phyloP scores from a whole-genome alignment of 2,888 invertebrate species.

The Rhaphigaster nebulosa region DNA sequence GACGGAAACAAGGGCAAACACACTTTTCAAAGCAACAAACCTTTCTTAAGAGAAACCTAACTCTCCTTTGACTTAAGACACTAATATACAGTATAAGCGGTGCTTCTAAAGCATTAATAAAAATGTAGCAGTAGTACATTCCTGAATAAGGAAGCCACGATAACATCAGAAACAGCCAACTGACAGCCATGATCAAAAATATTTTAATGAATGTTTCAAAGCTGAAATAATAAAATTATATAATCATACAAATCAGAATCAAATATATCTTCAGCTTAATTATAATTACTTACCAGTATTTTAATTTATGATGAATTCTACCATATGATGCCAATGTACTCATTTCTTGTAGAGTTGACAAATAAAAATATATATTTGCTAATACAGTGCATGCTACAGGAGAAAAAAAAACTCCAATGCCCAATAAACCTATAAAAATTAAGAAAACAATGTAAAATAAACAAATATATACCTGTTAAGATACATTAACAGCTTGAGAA shows the following conservation, averaged over 20 bases:
- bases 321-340: constrained; percentile 87
- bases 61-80: constrained; percentile 82
- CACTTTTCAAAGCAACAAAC: constrained; percentile 80
- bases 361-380: constrained; percentile 83
- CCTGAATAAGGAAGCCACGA: constrained; percentile 83
- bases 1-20: constrained; percentile 71
- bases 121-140: constrained; percentile 80
- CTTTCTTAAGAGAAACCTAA: constrained; percentile 82
- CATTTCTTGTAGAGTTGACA: constrained; percentile 83
- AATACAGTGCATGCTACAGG: constrained; percentile 85
- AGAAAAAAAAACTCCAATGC: constrained; percentile 85
- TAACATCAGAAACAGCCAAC: constrained; percentile 83
- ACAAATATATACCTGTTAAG: background rate
- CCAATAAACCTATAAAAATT: constrained; percentile 77
- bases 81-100: constrained; percentile 83
- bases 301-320: constrained; percentile 87
- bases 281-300: constrained; percentile 77
- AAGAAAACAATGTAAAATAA: background rate
- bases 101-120: constrained; percentile 83
- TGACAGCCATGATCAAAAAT: constrained; percentile 80
- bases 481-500: background rate
- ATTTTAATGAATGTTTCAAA: constrained; percentile 85
- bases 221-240: constrained; percentile 71
- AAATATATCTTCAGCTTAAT: background rate
- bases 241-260: background rate